These are phyloP conservation scores for Crotophaga sulcirostris DNA, from an alignment of 2,113 vertebrate genomes.

Conservation along the genomic window DNA sequence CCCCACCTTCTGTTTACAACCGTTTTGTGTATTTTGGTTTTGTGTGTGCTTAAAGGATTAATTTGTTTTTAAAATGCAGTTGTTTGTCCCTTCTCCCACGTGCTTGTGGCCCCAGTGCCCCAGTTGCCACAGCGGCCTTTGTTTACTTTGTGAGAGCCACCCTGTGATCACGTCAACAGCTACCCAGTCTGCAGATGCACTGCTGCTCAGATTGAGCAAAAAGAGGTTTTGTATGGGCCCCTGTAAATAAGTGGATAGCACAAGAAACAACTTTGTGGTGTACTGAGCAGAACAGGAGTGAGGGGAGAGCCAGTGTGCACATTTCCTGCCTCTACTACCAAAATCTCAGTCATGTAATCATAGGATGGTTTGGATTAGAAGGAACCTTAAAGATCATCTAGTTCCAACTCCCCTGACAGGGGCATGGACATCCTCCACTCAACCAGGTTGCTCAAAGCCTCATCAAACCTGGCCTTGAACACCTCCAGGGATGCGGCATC, in stretches of 20 bases:
- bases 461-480: too few species aligned
- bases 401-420: too few species aligned
- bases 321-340: neutral
- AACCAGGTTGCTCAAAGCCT: too few species aligned
- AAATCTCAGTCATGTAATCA: neutral
- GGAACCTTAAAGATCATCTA: too few species aligned
- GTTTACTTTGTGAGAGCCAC: neutral
- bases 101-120: accelerated
- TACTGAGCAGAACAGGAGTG: neutral
- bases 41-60: accelerated
- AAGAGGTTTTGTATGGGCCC: neutral
- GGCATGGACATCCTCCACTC: too few species aligned
- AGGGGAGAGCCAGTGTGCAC: accelerated
- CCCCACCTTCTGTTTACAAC: neutral
- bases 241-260: neutral
- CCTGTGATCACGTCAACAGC: accelerated
- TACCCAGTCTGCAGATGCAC: accelerated
- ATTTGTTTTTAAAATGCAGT: neutral
- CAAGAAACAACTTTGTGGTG: neutral
- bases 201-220: neutral
- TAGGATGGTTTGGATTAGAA: too few species aligned
- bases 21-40: neutral
- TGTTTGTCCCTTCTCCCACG: neutral
- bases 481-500: too few species aligned
- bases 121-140: accelerated